These are phyloP conservation scores for Mycogona germanica DNA, from an alignment of 2,888 invertebrate genomes.

Conservation along the genomic window DNA sequence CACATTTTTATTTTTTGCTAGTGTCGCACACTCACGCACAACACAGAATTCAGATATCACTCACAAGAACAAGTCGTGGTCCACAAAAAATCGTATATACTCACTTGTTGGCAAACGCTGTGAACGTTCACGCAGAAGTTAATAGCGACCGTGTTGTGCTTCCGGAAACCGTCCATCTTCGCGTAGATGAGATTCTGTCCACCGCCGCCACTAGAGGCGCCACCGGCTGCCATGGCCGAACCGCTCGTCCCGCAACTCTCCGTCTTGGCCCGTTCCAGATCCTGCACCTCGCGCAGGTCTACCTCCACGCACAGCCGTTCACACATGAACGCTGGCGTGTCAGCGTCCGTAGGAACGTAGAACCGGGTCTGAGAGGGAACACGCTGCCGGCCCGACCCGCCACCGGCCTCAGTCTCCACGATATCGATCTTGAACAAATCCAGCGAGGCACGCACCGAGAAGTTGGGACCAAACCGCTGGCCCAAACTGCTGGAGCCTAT, in stretches of 20 bases:
- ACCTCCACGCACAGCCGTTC: constrained; percentile 81
- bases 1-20: not conserved
- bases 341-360: constrained; percentile 48
- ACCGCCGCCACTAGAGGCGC: too few species aligned
- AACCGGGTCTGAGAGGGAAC: constrained; percentile 29
- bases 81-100: too few species aligned
- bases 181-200: constrained; percentile 47
- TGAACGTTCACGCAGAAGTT: constrained; percentile 80
- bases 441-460: constrained; percentile 49
- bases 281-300: constrained; percentile 77
- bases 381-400: constrained; percentile 37
- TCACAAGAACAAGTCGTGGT: not conserved
- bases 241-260: constrained; percentile 11
- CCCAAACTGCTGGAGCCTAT: constrained; percentile 40
- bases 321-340: constrained; percentile 81
- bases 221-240: constrained; percentile 45
- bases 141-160: constrained; percentile 68
- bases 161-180: constrained; percentile 25
- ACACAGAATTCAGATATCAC: not conserved
- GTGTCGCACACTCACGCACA: not conserved
- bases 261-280: constrained; percentile 44
- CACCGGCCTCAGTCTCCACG: constrained; percentile 66
- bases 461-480: constrained; percentile 77
- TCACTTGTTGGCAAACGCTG: constrained; percentile 82
- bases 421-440: constrained; percentile 86